Evolutionary conservation across 1,140 invertebrate species (phyloP).

Genomic region (Platyscapa corneri): DNA sequence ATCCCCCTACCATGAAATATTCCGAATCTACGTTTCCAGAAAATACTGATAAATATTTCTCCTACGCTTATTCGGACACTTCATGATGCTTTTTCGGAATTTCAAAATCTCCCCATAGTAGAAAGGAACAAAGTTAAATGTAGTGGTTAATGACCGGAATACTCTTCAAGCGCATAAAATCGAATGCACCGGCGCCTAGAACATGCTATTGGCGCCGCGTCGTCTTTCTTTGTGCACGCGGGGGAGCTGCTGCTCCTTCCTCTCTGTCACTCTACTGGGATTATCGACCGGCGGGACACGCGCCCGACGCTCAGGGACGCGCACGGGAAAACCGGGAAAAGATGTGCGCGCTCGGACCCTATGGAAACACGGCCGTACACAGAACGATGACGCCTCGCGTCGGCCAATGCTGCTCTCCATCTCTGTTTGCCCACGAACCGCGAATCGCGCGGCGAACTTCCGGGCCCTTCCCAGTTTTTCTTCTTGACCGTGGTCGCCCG

Average conservation of each 20-base stretch:
- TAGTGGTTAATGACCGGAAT: background rate
- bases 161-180: background rate
- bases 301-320: too few species aligned
- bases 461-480: too few species aligned
- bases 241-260: background rate
- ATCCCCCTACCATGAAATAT: background rate
- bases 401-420: background rate
- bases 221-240: background rate
- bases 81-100: background rate
- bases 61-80: background rate
- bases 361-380: conserved; percentile 46
- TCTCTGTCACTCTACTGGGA: background rate
- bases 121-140: background rate
- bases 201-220: background rate
- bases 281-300: conserved; percentile 43
- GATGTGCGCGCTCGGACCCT: conserved; percentile 20
- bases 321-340: conserved; percentile 31
- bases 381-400: background rate
- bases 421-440: background rate
- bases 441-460: too few species aligned
- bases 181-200: conserved; percentile 20
- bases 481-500: too few species aligned
- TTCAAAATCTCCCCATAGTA: too few species aligned
- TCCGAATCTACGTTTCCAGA: background rate
- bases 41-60: background rate